Conservation (phyloP, 1,140 invertebrate species). For the Caenorhabditis brenneri region DNA sequence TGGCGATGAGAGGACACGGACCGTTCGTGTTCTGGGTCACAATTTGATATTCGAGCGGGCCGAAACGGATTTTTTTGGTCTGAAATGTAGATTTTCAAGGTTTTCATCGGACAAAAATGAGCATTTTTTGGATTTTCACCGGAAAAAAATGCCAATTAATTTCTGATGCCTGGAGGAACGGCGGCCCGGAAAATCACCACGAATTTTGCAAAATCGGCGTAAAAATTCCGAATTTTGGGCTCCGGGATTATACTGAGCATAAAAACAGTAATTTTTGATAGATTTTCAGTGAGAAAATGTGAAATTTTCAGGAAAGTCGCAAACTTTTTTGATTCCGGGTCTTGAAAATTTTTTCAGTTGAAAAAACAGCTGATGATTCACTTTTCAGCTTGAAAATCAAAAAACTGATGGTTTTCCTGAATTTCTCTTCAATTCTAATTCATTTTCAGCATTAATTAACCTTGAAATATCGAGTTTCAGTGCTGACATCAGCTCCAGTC, state of each 20-base stretch:
- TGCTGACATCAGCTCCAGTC: no score
- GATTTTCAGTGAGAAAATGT: not conserved
- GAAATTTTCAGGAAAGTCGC: not conserved
- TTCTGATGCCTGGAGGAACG: no score
- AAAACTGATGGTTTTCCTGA: not conserved
- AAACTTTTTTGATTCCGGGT: not conserved
- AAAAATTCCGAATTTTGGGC: no score
- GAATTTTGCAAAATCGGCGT: no score
- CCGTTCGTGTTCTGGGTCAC: conserved; percentile 29
- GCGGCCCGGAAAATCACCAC: no score
- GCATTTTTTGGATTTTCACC: not conserved
- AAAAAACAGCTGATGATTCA: not conserved
- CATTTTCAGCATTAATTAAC: no score
- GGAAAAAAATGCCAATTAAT: not conserved
- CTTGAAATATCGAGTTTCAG: no score
- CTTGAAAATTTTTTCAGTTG: not conserved
- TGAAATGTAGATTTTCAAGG: not conserved
- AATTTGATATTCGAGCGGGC: conserved; percentile 1
- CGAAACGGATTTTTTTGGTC: conserved; percentile 13
- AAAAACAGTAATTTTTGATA: not conserved
- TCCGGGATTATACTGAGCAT: no score
- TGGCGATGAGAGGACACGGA: not conserved
- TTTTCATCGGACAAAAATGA: not conserved
- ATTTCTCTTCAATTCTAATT: no score
- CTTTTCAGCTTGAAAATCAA: not conserved